phyloP scores from a whole-genome alignment of 2,888 invertebrate species.

The Leptopterna dolabrata region DNA sequence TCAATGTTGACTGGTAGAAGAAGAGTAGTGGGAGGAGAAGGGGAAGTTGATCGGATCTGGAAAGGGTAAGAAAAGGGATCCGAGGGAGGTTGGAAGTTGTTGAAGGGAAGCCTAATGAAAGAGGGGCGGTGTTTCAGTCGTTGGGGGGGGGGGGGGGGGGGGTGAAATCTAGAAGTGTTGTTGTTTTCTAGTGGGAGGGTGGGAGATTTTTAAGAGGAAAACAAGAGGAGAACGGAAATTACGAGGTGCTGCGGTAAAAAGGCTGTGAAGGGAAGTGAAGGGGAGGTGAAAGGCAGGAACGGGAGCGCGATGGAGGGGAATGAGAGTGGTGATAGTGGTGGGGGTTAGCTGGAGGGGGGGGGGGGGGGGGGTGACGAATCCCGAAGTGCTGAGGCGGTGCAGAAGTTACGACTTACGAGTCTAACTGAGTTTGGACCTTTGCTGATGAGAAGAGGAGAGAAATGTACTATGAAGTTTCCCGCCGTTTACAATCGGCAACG shows the following conservation, averaged over 20 bases:
- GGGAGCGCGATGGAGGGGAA: no score
- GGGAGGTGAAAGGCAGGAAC: not conserved
- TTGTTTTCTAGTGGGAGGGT: not conserved
- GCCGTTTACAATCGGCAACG: no score
- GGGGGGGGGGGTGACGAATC: not conserved
- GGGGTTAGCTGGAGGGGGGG: not conserved
- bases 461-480: no score
- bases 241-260: not conserved
- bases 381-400: not conserved
- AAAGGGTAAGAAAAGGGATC: not conserved
- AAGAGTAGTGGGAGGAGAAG: not conserved
- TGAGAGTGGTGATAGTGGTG: no score
- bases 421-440: no score
- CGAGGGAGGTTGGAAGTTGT: not conserved
- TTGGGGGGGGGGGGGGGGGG: not conserved
- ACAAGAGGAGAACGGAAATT: constrained; percentile 22
- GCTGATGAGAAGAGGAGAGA: no score
- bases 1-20: constrained; percentile 31
- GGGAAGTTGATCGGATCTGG: not conserved
- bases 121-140: not conserved
- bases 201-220: not conserved
- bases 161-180: not conserved
- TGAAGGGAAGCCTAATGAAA: not conserved
- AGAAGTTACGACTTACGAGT: not conserved
- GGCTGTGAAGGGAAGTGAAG: not conserved